These are phyloP conservation scores for Mus caroli DNA, from an alignment of 2,797 vertebrate genomes.

Conservation along the genomic window DNA sequence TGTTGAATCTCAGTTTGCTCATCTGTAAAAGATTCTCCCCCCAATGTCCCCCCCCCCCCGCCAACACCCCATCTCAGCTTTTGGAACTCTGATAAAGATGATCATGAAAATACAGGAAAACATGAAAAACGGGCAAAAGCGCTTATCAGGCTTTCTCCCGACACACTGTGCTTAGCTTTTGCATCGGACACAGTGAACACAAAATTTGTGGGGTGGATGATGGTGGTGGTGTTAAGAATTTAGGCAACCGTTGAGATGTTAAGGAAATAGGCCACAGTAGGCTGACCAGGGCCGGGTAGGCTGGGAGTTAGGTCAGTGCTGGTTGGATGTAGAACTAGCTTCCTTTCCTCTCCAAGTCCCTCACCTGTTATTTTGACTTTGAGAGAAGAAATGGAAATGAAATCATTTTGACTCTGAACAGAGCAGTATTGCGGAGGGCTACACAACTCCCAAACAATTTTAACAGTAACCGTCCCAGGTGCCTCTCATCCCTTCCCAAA, in stretches of 20 bases:
- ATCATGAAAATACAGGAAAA: not conserved
- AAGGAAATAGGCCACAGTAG: not conserved
- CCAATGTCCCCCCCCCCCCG: too few relatives aligned
- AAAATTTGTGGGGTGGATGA: not conserved
- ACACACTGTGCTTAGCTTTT: not conserved
- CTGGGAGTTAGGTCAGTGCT: too few relatives aligned
- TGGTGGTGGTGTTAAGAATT: not conserved
- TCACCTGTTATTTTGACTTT: not conserved
- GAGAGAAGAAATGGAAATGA: not conserved
- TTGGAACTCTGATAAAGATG: not conserved
- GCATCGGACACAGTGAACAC: not conserved
- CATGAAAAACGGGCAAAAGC: not conserved
- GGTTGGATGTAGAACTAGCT: not conserved
- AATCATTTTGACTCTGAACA: not conserved
- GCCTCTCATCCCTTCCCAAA: not conserved
- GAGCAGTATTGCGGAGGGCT: too few relatives aligned
- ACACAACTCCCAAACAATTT: not conserved
- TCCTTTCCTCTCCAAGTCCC: not conserved
- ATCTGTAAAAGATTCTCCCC: not conserved
- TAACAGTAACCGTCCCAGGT: too few relatives aligned
- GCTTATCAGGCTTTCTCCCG: not conserved
- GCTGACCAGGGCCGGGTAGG: too few relatives aligned
- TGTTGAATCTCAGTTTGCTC: constrained; percentile 16
- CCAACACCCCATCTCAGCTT: not conserved
- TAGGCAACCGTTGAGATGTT: not conserved